Evolutionary conservation across 2,888 invertebrate species (phyloP).

Genomic region (Malthinus flaveolus): DNA sequence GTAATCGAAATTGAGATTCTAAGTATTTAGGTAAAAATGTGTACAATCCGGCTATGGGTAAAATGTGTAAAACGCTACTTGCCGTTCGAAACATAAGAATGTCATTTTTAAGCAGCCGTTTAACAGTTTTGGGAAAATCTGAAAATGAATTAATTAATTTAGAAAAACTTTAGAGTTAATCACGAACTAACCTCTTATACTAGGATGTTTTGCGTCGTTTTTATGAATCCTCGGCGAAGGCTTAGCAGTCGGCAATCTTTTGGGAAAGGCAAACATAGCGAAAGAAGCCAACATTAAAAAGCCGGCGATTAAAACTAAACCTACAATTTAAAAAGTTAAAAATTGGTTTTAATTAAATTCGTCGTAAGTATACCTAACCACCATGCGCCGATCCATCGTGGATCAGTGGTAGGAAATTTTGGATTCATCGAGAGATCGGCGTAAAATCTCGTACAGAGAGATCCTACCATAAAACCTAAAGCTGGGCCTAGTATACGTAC

Average conservation of each 20-base stretch:
- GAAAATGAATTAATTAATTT: constrained; percentile 38
- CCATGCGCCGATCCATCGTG: constrained; percentile 96
- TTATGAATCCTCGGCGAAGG: constrained; percentile 49
- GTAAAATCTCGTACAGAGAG: constrained; percentile 85
- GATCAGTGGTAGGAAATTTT: constrained; percentile 76
- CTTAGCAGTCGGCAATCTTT: constrained; percentile 64
- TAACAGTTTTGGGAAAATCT: constrained; percentile 80
- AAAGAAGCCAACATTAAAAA: constrained; percentile 81
- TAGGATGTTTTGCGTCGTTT: constrained; percentile 54
- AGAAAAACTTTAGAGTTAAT: no score
- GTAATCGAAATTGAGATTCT: constrained; percentile 88
- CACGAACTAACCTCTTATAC: constrained; percentile 53
- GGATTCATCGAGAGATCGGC: constrained; percentile 77
- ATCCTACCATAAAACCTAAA: constrained; percentile 86
- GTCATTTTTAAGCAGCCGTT: constrained; percentile 82
- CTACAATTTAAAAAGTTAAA: constrained; percentile 50
- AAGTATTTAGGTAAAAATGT: constrained; percentile 92
- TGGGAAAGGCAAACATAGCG: constrained; percentile 91
- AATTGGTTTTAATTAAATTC: not conserved
- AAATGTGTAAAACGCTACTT: constrained; percentile 84
- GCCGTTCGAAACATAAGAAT: constrained; percentile 91
- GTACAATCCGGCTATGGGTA: constrained; percentile 90
- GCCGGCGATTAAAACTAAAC: constrained; percentile 82
- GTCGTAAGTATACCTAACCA: constrained; percentile 76
- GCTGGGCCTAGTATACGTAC: constrained; percentile 90